Base-by-base conservation (phyloP, 2,113 vertebrate species). In the Chunga burmeisteri region DNA sequence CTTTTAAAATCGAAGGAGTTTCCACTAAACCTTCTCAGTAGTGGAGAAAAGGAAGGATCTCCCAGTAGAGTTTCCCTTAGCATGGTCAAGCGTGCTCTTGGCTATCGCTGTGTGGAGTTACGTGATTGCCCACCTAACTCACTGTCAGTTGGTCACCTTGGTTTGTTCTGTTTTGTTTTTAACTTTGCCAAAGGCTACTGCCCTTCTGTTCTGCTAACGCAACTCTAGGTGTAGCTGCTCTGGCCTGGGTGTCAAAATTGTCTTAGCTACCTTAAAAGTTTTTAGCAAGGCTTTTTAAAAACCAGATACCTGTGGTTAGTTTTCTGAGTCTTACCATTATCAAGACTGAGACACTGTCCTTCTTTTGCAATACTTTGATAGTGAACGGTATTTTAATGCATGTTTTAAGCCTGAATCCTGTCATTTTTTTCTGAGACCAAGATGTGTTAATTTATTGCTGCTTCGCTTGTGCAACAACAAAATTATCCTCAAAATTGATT, bases 71-170 rank as follows among this genome's bases (percentile, higher is more conserved):
- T 40, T 78, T 55, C 23, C 40, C 23, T 86, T 38, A 8, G 27
- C 40, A 15, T 22, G 55, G 36, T 74, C 42, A 52, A 23, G 29
- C 32, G 2, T 32, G 32, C 13, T 67, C 11, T 38, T 78, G 77
- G 80, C 55, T 66, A 16, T 18, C 49, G 22, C 46, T 62, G 1
- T 40, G 34, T 36, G 25, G 30, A 36, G 11, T 82, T 88, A 36
- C 13, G 5, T 25, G 36, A 36, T 63, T 49, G 18, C n/a, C 0
- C 2, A 0, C 16, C 61, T 53, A 55, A 20, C 18, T 80, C 11
- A 1, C 30, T 29, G 27, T 29, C 58, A 52, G 17, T 81, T 42
- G 65, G 21, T 70, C 80, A 73, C 27, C 38, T 74, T 56, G 16
- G 32, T 94, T 65, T 83, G 26, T 61, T 55, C 34, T 11, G 4